Percentiles rank a stretch among this genome's conserved stretches.
Evolutionary conservation across 2,888 invertebrate genomes (phyloP).

Genomic region (Cantharis flavilabris): DNA sequence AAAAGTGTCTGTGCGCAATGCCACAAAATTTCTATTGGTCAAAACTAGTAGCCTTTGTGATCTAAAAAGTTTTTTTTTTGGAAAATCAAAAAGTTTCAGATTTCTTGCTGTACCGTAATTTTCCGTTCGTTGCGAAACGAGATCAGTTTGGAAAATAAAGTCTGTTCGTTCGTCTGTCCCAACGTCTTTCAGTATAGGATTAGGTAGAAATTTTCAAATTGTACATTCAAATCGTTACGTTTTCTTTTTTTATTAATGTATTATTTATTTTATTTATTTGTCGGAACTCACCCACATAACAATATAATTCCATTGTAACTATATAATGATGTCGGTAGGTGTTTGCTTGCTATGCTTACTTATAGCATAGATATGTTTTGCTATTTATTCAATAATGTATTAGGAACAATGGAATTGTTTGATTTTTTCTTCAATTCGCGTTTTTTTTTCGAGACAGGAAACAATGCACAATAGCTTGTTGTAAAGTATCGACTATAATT

Average conservation of each 20-base stretch:
- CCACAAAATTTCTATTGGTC: conserved; percentile 25
- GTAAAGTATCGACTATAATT: neutral
- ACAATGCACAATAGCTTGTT: conserved; percentile 27
- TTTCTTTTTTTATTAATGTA: neutral
- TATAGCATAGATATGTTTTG: conserved; percentile 22
- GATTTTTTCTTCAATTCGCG: conserved; percentile 21
- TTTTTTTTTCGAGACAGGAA: conserved; percentile 2
- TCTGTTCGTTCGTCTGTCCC: conserved; percentile 37
- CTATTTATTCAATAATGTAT: conserved; percentile 32
- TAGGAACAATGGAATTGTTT: conserved; percentile 29
- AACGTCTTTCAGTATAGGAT: conserved; percentile 50
- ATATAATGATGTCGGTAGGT: conserved; percentile 28
- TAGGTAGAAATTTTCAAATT: conserved; percentile 35
- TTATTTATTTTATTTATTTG: conserved; percentile 27
- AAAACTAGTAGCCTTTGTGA: conserved; percentile 7
- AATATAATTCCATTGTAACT: conserved; percentile 28
- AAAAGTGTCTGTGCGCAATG: conserved; percentile 29
- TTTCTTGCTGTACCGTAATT: conserved; percentile 19
- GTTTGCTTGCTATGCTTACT: conserved; percentile 14
- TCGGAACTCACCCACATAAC: conserved; percentile 25
- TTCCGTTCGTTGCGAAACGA: neutral
- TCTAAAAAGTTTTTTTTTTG: neutral
- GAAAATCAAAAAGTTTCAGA: conserved; percentile 16
- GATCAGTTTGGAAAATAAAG: neutral
- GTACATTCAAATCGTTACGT: conserved; percentile 16